Base-by-base conservation (phyloP, 1,140 invertebrate species). In the Papilio polyxenes region DNA sequence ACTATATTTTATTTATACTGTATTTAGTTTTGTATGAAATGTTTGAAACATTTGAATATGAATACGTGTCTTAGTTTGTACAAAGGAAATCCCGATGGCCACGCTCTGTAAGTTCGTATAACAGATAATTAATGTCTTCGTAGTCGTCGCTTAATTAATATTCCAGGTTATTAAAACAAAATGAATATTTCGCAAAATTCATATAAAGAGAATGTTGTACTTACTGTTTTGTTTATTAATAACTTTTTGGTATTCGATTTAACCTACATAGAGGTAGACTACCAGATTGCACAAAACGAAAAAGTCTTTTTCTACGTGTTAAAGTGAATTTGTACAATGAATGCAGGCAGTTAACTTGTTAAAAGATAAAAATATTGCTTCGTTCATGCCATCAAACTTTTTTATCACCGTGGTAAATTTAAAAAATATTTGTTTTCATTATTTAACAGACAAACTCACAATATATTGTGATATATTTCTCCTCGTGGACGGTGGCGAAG, bases 401-500 rank as follows among this genome's bases (percentile, higher is more conserved):
- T 31, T 31, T 31, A 31, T 31, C 23, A 31, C 23, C 23, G 23
- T 31, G 23, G 23, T 31, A 31, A 31, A 31, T 31, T 31, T 1
- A 31, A 31, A 31, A 31, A 31, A 31, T 31, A 31, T 31, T 31
- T n/a, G n/a, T 31, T 31, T 31, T 31, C 2, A 31, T 31, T 65
- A 74, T 74, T 13, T 31, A 74, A 40, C 9, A 75, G 5, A 11
- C 11, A 37, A 56, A 96, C 97, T 96, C 95, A 98, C 97, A 96
- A 48, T 98, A 96, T 90, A 98, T 97, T 83, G 95, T 93, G 95
- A 98, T 97, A 88, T 97, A 95, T 87, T 96, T 96, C 86, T 97
- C 96, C 84, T 97, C 96, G 65, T 96, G 96, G 80, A 97, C 97
- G 44, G 97, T 98, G 91, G 96, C 96, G 90, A 98, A 98, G 79